These are phyloP conservation scores for Xyrichtys novacula DNA, from an alignment of 2,797 vertebrate species.

Conservation along the genomic window DNA sequence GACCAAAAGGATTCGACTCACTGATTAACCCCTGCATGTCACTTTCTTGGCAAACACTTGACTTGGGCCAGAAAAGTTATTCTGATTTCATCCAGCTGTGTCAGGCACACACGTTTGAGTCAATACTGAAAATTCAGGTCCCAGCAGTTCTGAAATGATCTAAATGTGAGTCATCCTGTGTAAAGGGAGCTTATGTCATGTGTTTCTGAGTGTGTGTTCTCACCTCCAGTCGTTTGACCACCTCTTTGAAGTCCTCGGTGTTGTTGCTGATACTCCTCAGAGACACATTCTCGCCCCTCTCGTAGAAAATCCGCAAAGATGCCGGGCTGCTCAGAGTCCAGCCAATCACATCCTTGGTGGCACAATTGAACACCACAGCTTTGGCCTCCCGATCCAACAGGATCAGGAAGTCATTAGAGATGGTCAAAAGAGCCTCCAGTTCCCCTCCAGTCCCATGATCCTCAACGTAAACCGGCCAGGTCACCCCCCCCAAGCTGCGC, in stretches of 20 bases:
- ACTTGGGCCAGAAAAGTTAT: background rate
- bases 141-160: too few relatives aligned
- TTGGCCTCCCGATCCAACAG: slow-evolving; percentile 94
- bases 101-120: too few relatives aligned
- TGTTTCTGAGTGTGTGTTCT: slow-evolving; percentile 57
- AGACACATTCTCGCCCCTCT: slow-evolving; percentile 93
- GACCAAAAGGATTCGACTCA: background rate
- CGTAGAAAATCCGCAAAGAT: slow-evolving; percentile 95
- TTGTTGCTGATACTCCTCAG: slow-evolving; percentile 92
- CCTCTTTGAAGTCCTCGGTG: slow-evolving; percentile 96
- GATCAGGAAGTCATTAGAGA: slow-evolving; percentile 95
- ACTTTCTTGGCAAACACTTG: background rate
- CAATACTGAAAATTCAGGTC: too few relatives aligned
- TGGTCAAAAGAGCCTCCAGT: slow-evolving; percentile 91
- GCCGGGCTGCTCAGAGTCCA: slow-evolving; percentile 92
- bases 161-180: too few relatives aligned
- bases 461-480: slow-evolving; percentile 92
- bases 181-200: background rate
- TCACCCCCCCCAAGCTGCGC: slow-evolving; percentile 91
- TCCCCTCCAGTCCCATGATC: slow-evolving; percentile 93
- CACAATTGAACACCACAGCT: slow-evolving; percentile 96
- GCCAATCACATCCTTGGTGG: slow-evolving; percentile 95
- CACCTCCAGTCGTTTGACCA: slow-evolving; percentile 96
- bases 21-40: background rate
- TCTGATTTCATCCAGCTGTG: too few relatives aligned